Evolutionary conservation across 2,113 vertebrate species (phyloP).

Genomic region (Tetraodon nigroviridis): DNA sequence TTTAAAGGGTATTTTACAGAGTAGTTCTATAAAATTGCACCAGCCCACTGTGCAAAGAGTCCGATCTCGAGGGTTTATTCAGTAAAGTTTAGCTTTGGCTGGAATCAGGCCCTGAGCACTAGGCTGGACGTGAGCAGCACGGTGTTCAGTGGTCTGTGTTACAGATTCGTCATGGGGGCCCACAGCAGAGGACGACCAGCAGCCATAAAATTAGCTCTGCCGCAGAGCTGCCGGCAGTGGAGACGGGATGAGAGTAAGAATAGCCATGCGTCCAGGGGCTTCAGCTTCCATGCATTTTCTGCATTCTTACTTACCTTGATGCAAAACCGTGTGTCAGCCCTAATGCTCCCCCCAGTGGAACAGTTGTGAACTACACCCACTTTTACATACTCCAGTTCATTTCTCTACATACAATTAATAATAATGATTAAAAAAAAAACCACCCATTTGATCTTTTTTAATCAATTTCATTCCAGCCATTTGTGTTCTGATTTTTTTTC

Average conservation of each 20-base stretch:
- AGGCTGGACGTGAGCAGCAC: slow-evolving; percentile 20
- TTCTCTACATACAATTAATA: too few species aligned
- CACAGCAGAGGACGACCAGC: slow-evolving; percentile 24
- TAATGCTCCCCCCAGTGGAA: slow-evolving; percentile 41
- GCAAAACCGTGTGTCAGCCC: slow-evolving; percentile 22
- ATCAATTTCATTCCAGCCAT: slow-evolving; percentile 1
- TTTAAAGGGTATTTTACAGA: too few species aligned
- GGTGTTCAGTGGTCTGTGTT: slow-evolving; percentile 33
- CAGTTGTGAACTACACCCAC: not conserved
- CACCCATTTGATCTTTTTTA: not conserved
- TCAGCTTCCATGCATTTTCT: slow-evolving; percentile 53
- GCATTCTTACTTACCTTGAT: slow-evolving; percentile 33
- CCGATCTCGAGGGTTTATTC: slow-evolving; percentile 3
- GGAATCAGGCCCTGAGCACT: not conserved
- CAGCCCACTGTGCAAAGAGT: too few species aligned
- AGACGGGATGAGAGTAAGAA: slow-evolving; percentile 52
- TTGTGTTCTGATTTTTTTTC: slow-evolving; percentile 41
- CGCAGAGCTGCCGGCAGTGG: slow-evolving; percentile 42
- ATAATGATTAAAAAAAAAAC: not conserved
- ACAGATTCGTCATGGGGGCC: slow-evolving; percentile 19
- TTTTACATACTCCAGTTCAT: not conserved
- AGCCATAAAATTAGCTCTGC: slow-evolving; percentile 45
- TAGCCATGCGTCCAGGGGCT: slow-evolving; percentile 44
- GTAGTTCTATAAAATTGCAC: too few species aligned
- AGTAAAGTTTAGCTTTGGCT: not conserved